Conservation (phyloP, 2,888 invertebrate species). For the Taphrorychus bicolor region DNA sequence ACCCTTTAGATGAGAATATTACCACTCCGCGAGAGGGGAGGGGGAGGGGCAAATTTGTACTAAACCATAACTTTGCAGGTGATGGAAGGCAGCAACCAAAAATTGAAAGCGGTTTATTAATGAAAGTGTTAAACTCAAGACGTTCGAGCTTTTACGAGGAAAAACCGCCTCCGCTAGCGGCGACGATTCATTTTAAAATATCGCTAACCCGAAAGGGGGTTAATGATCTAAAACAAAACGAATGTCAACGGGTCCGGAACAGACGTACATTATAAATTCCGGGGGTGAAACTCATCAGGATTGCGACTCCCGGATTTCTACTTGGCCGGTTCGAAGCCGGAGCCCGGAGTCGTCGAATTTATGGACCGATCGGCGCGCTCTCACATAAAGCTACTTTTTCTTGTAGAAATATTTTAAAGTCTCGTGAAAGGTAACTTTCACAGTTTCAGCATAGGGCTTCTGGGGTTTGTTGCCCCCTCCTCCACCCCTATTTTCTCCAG, state of each 20-base stretch:
- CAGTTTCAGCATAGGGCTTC: too few species aligned
- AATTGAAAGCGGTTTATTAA: too few species aligned
- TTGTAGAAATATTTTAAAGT: too few species aligned
- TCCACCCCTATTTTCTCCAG: neutral
- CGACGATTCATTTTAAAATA: conserved; percentile 30
- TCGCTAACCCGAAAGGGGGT: conserved; percentile 22
- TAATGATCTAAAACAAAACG: conserved; percentile 44
- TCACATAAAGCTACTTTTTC: neutral
- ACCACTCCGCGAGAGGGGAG: too few species aligned
- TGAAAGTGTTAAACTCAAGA: too few species aligned
- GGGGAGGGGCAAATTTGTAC: too few species aligned
- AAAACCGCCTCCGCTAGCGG: neutral
- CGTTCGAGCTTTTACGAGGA: too few species aligned
- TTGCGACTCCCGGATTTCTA: conserved; percentile 31
- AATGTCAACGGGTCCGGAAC: conserved; percentile 37
- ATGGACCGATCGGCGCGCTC: conserved; percentile 20
- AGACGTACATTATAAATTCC: conserved; percentile 55
- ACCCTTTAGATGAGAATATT: too few species aligned
- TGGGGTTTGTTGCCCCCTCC: too few species aligned
- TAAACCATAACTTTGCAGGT: too few species aligned
- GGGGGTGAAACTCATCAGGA: conserved; percentile 52
- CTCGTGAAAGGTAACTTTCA: too few species aligned
- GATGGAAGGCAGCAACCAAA: too few species aligned
- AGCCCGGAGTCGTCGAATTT: conserved; percentile 25
- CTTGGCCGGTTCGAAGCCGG: conserved; percentile 20